phyloP scores from a whole-genome alignment of 2,113 vertebrate species.

The Tursiops truncatus region DNA sequence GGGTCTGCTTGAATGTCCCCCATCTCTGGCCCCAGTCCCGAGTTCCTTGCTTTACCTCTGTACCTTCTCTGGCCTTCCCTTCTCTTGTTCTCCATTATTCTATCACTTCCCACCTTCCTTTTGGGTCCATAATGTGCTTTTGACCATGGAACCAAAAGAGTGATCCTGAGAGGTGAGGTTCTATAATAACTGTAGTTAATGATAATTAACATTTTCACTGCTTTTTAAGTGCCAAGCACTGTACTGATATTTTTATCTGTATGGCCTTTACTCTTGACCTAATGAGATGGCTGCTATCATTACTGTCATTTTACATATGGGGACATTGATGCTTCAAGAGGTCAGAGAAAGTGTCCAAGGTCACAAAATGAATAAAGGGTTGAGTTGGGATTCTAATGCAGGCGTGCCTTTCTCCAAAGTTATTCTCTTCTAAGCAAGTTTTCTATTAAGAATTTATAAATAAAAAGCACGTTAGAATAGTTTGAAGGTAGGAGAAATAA shows the following conservation, averaged over 20 bases:
- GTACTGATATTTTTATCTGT: not conserved
- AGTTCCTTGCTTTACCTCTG: not conserved
- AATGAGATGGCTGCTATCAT: not conserved
- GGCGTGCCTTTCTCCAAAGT: not conserved
- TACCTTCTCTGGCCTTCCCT: not conserved
- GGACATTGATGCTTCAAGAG: not conserved
- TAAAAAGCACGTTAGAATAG: slow-evolving; percentile 56
- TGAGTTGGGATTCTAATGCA: not conserved
- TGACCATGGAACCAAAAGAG: not conserved
- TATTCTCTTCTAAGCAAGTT: not conserved
- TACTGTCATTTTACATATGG: not conserved
- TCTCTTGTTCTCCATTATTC: not conserved
- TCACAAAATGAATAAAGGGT: not conserved
- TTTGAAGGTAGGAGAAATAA: not conserved
- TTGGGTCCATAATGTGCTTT: not conserved
- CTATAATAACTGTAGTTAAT: not conserved
- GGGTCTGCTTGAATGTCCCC: not conserved
- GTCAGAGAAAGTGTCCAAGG: not conserved
- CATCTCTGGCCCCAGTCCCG: not conserved
- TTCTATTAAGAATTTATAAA: slow-evolving; percentile 39
- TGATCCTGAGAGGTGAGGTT: not conserved
- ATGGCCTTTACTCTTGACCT: not conserved
- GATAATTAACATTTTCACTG: not conserved
- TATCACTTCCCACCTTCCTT: not conserved
- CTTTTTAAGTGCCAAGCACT: not conserved